Percentiles rank a stretch among this genome's conserved stretches.
Conservation (phyloP, 2,888 invertebrate genomes). For the Drosophila koepferae region DNA sequence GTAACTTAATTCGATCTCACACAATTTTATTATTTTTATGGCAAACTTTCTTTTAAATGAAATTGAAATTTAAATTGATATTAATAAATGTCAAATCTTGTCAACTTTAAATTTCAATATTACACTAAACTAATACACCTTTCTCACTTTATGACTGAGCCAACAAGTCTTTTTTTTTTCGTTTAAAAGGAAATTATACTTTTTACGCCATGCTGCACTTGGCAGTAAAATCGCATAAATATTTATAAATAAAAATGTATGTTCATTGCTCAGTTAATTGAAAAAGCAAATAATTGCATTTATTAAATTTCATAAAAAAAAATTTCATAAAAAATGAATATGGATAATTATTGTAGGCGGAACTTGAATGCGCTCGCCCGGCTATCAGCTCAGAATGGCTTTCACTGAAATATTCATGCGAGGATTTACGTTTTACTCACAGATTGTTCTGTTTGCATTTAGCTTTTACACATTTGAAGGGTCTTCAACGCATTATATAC, state of each 20-base stretch:
- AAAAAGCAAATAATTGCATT: conserved; percentile 68
- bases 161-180: conserved; percentile 6
- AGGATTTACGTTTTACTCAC: background rate
- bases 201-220: conserved; percentile 54
- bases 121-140: background rate
- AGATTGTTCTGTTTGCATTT: background rate
- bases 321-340: conserved; percentile 12
- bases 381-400: background rate
- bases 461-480: background rate
- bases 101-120: background rate
- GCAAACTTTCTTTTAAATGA: too few relatives aligned
- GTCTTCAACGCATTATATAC: background rate
- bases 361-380: conserved; percentile 1
- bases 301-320: conserved; percentile 61
- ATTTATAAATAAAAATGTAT: conserved; percentile 54
- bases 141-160: background rate
- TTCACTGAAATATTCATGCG: background rate
- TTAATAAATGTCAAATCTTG: background rate
- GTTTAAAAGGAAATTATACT: conserved; percentile 51
- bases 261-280: conserved; percentile 68
- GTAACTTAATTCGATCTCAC: background rate
- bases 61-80: too few relatives aligned
- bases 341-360: conserved; percentile 5
- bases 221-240: conserved; percentile 47
- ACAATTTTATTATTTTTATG: too few relatives aligned